phyloP scores from a whole-genome alignment of 2,113 vertebrate species.

The Psittacula cyanocephala region DNA sequence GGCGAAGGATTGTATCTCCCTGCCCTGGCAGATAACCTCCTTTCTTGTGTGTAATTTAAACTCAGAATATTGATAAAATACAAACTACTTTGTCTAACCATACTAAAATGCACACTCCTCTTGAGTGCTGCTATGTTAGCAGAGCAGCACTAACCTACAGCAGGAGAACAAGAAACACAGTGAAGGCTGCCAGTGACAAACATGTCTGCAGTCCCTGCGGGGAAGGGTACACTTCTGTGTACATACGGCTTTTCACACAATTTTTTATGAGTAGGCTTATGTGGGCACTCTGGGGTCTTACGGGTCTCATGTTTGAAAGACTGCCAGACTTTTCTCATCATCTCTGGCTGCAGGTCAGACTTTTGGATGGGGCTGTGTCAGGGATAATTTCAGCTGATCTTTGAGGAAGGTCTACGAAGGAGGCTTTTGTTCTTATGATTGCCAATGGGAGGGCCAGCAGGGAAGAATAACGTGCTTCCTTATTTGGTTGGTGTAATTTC shows the following conservation, averaged over 20 bases:
- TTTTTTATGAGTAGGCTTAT: background rate
- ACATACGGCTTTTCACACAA: background rate
- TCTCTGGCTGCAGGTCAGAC: background rate
- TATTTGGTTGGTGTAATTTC: background rate
- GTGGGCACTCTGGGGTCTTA: background rate
- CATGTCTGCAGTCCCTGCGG: accelerated
- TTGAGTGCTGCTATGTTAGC: accelerated
- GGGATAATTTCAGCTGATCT: background rate
- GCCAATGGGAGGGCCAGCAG: accelerated
- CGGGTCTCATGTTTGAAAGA: background rate
- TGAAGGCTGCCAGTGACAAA: background rate
- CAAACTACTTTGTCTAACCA: background rate
- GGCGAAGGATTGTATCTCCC: background rate
- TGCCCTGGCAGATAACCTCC: background rate
- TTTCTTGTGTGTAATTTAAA: background rate
- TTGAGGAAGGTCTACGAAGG: background rate
- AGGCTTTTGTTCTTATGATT: background rate
- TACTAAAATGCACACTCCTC: background rate
- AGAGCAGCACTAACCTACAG: background rate
- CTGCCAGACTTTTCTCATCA: background rate
- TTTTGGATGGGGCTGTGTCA: background rate
- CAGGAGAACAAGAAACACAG: background rate
- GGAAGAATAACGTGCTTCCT: background rate
- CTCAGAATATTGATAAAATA: background rate
- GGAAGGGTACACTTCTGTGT: background rate